These are phyloP conservation scores for Sporophila hypoxantha DNA, from an alignment of 2,113 vertebrate species.

Conservation along the genomic window DNA sequence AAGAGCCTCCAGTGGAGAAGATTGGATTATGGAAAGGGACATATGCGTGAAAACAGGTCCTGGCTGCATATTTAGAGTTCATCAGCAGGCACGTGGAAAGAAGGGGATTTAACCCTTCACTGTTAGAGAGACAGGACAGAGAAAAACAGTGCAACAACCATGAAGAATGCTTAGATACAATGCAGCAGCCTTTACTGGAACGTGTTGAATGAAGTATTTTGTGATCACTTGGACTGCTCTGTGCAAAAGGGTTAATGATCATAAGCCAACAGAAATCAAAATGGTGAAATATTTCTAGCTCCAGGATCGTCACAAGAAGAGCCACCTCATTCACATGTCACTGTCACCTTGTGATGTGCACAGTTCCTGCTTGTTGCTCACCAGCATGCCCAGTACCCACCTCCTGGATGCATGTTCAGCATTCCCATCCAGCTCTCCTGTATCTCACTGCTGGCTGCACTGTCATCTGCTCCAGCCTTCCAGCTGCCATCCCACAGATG, in stretches of 20 bases:
- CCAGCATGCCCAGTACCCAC: neutral
- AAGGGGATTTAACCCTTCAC: neutral
- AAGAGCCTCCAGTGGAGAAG: conserved; percentile 43
- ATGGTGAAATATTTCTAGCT: neutral
- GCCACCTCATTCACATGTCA: neutral
- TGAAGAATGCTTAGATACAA: neutral
- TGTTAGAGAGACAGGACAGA: neutral
- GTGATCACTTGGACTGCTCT: neutral
- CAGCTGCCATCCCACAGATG: neutral
- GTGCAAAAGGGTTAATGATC: neutral
- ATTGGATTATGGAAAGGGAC: conserved; percentile 42
- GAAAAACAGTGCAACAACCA: neutral
- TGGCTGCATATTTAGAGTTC: conserved; percentile 20
- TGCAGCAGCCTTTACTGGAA: neutral
- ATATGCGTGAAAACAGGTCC: neutral
- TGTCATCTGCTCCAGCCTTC: neutral
- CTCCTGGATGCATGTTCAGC: neutral
- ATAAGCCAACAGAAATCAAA: neutral
- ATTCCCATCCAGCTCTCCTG: neutral
- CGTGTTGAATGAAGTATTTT: neutral
- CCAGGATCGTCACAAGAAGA: neutral
- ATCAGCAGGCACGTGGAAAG: neutral
- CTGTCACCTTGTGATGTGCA: neutral
- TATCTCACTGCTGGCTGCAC: neutral
- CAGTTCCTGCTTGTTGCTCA: neutral